Conservation (phyloP, 2,113 vertebrate species). For the Crocuta crocuta region DNA sequence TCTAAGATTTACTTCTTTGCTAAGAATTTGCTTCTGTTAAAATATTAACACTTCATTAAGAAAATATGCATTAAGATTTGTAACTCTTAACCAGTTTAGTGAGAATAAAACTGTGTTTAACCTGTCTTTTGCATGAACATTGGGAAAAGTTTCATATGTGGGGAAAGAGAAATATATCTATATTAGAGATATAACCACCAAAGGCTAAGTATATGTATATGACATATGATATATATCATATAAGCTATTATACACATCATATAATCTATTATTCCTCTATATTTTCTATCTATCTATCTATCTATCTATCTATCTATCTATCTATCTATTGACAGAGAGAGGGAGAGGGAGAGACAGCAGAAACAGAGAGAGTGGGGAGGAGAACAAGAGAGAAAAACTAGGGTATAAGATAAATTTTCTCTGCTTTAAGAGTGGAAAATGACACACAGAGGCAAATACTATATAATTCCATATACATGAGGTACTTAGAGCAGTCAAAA, state of each 20-base stretch:
- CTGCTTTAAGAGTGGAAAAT: background rate
- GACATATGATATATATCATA: background rate
- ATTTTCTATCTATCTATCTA: background rate
- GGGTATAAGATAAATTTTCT: background rate
- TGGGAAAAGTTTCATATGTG: background rate
- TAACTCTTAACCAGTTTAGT: background rate
- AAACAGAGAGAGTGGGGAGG: background rate
- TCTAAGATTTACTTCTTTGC: constrained; percentile 35
- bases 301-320: background rate
- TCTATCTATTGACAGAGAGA: background rate
- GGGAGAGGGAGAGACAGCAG: background rate
- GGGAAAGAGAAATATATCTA: background rate
- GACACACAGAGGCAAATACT: background rate
- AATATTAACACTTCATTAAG: background rate
- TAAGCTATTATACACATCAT: background rate
- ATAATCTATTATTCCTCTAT: background rate
- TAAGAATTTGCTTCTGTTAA: constrained; percentile 36
- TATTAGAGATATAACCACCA: background rate
- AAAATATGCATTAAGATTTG: background rate
- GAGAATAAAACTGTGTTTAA: background rate
- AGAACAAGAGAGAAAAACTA: background rate
- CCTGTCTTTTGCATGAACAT: background rate
- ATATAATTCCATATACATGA: background rate
- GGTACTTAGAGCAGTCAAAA: background rate
- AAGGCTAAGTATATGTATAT: background rate